Evolutionary conservation across 2,888 invertebrate species (phyloP).

Genomic region (Hoplodrina ambigua): DNA sequence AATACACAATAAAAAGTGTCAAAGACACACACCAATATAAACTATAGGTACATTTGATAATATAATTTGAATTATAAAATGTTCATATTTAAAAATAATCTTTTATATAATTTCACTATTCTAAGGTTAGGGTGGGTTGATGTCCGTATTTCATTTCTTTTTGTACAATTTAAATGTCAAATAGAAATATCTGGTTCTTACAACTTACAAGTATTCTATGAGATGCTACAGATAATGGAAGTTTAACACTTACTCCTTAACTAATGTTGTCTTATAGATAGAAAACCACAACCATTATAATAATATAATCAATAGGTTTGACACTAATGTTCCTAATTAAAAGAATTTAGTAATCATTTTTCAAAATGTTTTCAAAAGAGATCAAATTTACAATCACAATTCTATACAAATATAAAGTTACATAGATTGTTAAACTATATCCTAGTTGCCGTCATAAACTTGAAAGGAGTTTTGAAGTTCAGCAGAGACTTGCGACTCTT

Average conservation of each 20-base stretch:
- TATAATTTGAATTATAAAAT: constrained; percentile 48
- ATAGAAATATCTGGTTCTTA: constrained; percentile 43
- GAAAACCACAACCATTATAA: constrained; percentile 68
- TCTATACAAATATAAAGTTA: constrained; percentile 20
- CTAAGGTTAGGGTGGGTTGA: constrained; percentile 87
- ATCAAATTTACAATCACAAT: constrained; percentile 61
- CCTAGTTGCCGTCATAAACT: constrained; percentile 83
- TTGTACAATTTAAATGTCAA: constrained; percentile 73
- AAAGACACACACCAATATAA: constrained; percentile 30
- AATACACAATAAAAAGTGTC: constrained; percentile 8
- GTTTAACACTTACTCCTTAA: constrained; percentile 47
- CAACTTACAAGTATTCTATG: constrained; percentile 20
- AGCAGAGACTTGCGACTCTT: constrained; percentile 84
- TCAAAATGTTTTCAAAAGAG: constrained; percentile 57
- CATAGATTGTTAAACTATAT: constrained; percentile 64
- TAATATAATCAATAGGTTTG: constrained; percentile 33
- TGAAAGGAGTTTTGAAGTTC: constrained; percentile 88
- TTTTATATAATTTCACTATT: constrained; percentile 70
- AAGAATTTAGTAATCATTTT: constrained; percentile 14
- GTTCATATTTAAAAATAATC: constrained; percentile 53
- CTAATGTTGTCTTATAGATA: constrained; percentile 55
- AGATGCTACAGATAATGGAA: constrained; percentile 57
- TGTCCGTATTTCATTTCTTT: constrained; percentile 85
- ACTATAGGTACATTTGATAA: constrained; percentile 41
- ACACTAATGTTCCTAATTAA: neutral